Base-by-base conservation (phyloP, 2,113 vertebrate genomes). In the Melanerpes aurifrons region DNA sequence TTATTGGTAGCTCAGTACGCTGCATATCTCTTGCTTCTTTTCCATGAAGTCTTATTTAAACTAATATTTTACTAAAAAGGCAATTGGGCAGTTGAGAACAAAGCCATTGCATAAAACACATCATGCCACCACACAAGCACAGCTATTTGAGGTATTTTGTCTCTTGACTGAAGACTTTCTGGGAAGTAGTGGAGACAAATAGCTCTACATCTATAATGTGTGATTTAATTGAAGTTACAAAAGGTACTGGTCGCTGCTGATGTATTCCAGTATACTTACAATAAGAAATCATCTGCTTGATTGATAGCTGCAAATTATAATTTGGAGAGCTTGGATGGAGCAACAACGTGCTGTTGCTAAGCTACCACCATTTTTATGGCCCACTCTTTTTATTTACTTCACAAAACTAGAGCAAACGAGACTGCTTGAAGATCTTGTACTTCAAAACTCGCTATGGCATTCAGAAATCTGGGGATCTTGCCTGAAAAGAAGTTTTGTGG, bases 261-360 rank as follows among this genome's bases (percentile, higher is more conserved):
- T 90, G 72, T 47, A 77, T 79, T 85, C 70, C 71, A 64, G 69
- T 71, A 37, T 58, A 26, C 40, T 71, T 78, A 17, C 79, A 66
- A 3, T 48, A 32, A 82, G 59, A 54, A 79, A 87, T 87, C 13
- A 75, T 43, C 66, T 72, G 50, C 75, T 87, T 92, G 89, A 94
- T 64, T 87, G 80, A 92, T 83, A 91, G 80, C 67, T 86, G 31
- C 58, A 53, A 7, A 17, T 53, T 56, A 26, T 87, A 64, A 70
- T 82, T 71, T 78, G 43, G 29, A 78, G 47, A 66, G 31, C 79
- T 32, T 48, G 64, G 56, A 37, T 58, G 24, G n/a, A 71, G 8
- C 53, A 71, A 9, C 53, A 66, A 28, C 5, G 12, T 92, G 81
- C 81, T 93, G 91, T 94, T 96, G 91, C 93, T 96, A 92, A 92